Percentiles rank a stretch among this genome's conserved stretches.
Evolutionary conservation across 2,888 invertebrate species (phyloP).

Genomic region (Caenorhabditis sp.): DNA sequence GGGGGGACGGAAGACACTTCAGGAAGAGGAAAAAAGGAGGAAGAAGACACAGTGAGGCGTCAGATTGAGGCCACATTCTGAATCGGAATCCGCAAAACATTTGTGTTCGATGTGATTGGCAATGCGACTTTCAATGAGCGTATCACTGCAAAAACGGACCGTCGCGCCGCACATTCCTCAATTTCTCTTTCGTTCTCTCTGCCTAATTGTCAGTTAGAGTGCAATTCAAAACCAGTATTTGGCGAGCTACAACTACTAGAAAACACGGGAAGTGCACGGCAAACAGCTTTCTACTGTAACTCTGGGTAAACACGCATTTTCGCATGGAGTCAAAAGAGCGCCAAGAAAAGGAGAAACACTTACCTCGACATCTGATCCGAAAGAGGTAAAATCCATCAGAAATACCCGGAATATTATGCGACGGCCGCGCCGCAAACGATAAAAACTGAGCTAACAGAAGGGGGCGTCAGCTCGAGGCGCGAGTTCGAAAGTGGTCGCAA

Average conservation of each 20-base stretch:
- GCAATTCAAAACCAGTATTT: background rate
- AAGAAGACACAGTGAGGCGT: constrained; percentile 19
- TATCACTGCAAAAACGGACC: constrained; percentile 24
- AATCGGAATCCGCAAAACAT: constrained; percentile 27
- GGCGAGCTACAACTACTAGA: constrained; percentile 1
- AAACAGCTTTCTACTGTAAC: constrained; percentile 19
- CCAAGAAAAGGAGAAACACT: background rate
- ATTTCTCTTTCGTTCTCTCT: background rate
- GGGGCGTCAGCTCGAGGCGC: constrained; percentile 4
- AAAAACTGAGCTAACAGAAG: constrained; percentile 36
- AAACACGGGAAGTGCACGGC: constrained; percentile 4
- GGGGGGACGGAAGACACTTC: constrained; percentile 35
- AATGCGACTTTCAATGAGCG: constrained; percentile 30
- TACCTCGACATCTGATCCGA: constrained; percentile 51
- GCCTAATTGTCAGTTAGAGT: constrained; percentile 19
- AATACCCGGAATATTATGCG: constrained; percentile 9
- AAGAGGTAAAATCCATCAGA: constrained; percentile 48
- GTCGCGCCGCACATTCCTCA: background rate
- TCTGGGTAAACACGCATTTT: background rate
- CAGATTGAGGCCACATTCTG: constrained; percentile 53
- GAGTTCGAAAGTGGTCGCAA: constrained; percentile 44
- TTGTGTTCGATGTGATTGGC: constrained; percentile 40
- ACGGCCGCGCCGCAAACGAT: constrained; percentile 22
- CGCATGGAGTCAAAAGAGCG: background rate
- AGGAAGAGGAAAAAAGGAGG: too few relatives aligned